Conservation (phyloP, 2,888 invertebrate genomes). For the Conistra vaccinii region DNA sequence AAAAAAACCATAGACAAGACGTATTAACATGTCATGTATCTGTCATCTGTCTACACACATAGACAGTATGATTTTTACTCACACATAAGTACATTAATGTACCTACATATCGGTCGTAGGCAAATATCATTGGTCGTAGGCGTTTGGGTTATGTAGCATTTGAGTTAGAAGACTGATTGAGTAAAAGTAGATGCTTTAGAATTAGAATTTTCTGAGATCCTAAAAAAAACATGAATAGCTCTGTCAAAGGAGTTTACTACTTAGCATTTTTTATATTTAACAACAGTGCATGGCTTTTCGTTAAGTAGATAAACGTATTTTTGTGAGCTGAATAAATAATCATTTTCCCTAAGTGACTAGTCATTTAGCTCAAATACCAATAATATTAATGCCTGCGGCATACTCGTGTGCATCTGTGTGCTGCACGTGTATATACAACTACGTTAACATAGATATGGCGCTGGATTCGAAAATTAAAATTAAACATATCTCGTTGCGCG, state of each 20-base stretch:
- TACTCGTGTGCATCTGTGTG: no score
- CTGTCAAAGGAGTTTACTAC: background rate
- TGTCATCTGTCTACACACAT: conserved; percentile 34
- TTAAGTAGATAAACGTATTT: background rate
- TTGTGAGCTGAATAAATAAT: background rate
- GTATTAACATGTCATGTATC: conserved; percentile 48
- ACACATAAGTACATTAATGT: conserved; percentile 18
- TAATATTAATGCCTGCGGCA: conserved; percentile 7
- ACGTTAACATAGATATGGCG: conserved; percentile 57
- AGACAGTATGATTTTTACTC: background rate
- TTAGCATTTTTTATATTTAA: background rate
- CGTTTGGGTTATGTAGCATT: background rate
- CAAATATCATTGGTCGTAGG: conserved; percentile 3
- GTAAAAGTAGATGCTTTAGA: background rate
- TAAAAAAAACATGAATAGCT: background rate
- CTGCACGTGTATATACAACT: conserved; percentile 5
- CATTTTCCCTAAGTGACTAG: background rate
- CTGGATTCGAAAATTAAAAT: conserved; percentile 69
- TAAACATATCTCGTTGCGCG: conserved; percentile 76
- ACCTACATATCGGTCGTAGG: background rate
- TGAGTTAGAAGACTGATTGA: background rate
- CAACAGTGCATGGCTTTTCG: background rate
- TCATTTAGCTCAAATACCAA: background rate
- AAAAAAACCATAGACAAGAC: conserved; percentile 23
- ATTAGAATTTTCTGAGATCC: background rate